phyloP scores from a whole-genome alignment of 2,888 invertebrate species.

The Mantis religiosa region DNA sequence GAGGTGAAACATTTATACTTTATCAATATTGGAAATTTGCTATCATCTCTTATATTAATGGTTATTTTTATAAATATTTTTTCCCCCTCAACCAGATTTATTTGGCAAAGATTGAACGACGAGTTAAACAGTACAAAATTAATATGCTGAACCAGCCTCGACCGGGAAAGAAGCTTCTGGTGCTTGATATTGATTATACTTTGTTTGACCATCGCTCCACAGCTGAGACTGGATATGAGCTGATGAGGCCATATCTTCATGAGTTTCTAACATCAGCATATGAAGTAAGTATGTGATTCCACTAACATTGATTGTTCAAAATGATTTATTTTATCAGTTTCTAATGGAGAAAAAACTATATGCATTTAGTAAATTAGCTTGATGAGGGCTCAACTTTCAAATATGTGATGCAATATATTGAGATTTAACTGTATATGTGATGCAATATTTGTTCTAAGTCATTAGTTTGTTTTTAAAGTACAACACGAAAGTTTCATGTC shows the following conservation, averaged over 20 bases:
- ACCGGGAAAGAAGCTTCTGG: conserved; percentile 82
- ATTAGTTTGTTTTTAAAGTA: too few relatives aligned
- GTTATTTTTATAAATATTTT: background rate
- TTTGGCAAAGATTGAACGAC: conserved; percentile 74
- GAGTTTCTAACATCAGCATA: conserved; percentile 88
- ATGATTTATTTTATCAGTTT: background rate
- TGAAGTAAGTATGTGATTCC: conserved; percentile 42
- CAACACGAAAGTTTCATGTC: too few relatives aligned
- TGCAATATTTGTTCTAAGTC: too few relatives aligned
- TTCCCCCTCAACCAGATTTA: conserved; percentile 51
- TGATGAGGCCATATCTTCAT: conserved; percentile 93
- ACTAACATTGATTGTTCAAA: background rate
- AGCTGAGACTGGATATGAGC: conserved; percentile 80
- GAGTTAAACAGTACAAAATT: conserved; percentile 79
- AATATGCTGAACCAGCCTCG: conserved; percentile 77
- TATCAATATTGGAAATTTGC: background rate
- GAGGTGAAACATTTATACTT: conserved; percentile 46
- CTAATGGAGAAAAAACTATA: background rate
- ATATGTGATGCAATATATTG: too few relatives aligned
- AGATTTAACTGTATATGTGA: too few relatives aligned
- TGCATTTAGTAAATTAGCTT: background rate
- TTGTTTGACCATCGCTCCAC: conserved; percentile 92
- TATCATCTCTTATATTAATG: background rate
- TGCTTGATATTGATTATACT: conserved; percentile 94
- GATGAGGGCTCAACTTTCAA: too few relatives aligned